Evolutionary conservation across 2,888 invertebrate genomes (phyloP).

Genomic region (Sabatieria punctata): DNA sequence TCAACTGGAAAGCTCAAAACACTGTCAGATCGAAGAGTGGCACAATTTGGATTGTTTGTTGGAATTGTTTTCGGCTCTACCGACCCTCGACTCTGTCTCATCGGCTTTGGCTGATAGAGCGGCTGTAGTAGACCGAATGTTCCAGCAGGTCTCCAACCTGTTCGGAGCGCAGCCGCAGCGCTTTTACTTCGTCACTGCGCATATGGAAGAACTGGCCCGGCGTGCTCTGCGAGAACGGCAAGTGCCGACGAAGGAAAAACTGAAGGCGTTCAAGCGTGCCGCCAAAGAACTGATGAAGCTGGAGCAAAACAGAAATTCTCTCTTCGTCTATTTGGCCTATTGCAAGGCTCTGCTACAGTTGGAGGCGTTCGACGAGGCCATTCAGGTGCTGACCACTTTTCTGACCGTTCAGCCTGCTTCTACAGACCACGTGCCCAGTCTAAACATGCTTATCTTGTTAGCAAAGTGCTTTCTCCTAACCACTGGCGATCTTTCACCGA

Average conservation of each 20-base stretch:
- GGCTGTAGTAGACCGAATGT: background rate
- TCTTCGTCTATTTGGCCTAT: background rate
- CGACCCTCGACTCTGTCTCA: background rate
- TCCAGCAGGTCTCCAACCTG: background rate
- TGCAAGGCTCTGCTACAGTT: background rate
- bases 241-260: conserved; percentile 2
- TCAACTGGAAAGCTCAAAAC: background rate
- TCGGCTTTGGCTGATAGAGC: too few species aligned
- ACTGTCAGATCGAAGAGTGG: too few species aligned
- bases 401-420: too few species aligned
- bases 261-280: background rate
- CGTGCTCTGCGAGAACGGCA: conserved; percentile 10
- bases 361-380: background rate
- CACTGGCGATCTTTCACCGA: too few species aligned
- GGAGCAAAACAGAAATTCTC: background rate
- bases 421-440: too few species aligned
- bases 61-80: background rate
- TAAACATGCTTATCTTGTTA: too few species aligned
- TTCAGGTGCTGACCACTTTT: background rate
- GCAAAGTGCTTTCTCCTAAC: too few species aligned
- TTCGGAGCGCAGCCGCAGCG: too few species aligned
- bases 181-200: background rate
- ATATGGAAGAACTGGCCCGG: background rate
- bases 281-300: background rate
- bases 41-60: too few species aligned